Evolutionary conservation across 2,113 vertebrate genomes (phyloP), one percentile per base, ranked within the genome.

Genomic region (Gopherus flavomarginatus): DNA sequence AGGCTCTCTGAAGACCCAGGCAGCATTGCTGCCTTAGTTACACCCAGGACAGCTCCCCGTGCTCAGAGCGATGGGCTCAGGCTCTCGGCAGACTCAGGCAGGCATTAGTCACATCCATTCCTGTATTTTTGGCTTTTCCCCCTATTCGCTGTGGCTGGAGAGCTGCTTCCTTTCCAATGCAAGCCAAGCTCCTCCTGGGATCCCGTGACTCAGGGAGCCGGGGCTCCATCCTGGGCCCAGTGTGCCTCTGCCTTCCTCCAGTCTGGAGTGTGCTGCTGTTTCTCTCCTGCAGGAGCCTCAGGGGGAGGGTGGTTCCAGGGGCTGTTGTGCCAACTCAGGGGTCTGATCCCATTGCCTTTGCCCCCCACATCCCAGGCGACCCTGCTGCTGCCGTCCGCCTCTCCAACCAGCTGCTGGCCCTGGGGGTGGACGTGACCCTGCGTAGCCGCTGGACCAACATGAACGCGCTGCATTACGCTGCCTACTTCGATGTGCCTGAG

Each of bases 371-470:
- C 22, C 9, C 97, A 99, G 99, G 99, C 5, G 99, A 99, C 93
- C 99, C 99, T 0, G 98, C 98, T 0, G 99, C 99, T 0, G 99
- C 99, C 0, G 98, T 99, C 65, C 98, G 99, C 22, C 98, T 99
- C 87, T 98, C 98, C 8, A 97, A 97, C 92, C 99, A 99, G 98
- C 98, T 99, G 78, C 98, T 99, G 84, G 96, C 98, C 0, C 96
- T 99, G 93, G 99, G 99, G 0, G 99, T 98, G 0, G 99, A 99
- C 3, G 99, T 99, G 62, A 98, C 99, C 27, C 98, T 99, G 94
- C 98, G 99, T 90, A 99, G 99, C 96, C 99, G 99, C 93, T 99
- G 99, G 99, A 99, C 99, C 92, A 99, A 99, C 98, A 99, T 99
- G 99, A 99, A 99, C 7, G 99, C 99, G 0, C 98, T 99, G 75